phyloP scores from a whole-genome alignment of 1,140 invertebrate species.

The Acromyrmex heyeri region DNA sequence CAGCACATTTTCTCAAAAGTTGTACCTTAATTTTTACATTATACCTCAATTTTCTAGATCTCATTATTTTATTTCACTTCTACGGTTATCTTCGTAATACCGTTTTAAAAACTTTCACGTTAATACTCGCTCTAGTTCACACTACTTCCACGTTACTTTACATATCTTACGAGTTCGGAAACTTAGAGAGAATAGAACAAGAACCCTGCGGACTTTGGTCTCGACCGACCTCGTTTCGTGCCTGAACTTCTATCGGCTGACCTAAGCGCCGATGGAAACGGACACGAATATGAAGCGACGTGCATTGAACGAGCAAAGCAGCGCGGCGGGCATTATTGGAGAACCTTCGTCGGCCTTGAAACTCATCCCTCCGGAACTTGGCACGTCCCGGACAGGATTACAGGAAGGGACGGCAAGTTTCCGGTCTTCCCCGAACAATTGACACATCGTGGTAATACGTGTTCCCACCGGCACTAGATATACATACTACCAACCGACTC shows the following conservation, averaged over 20 bases:
- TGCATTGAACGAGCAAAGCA: background rate
- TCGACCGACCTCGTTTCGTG: conserved; percentile 30
- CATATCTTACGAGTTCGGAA: background rate
- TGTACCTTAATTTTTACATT: background rate
- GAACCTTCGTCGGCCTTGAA: conserved; percentile 69
- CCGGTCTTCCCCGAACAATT: conserved; percentile 77
- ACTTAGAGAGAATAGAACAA: conserved; percentile 25
- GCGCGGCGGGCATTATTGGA: conserved; percentile 41
- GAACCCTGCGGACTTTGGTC: background rate
- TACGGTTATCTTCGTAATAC: background rate
- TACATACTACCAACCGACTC: conserved; percentile 15
- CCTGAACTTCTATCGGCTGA: conserved; percentile 8
- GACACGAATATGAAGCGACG: conserved; percentile 39
- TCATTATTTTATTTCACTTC: conserved; percentile 1
- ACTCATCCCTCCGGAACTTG: conserved; percentile 14
- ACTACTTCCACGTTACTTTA: conserved; percentile 3
- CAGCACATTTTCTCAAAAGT: conserved; percentile 6
- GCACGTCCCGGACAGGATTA: conserved; percentile 67
- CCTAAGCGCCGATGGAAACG: conserved; percentile 7
- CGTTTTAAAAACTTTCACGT: conserved; percentile 12
- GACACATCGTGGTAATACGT: conserved; percentile 73
- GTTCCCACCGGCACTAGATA: conserved; percentile 16
- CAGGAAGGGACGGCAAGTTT: conserved; percentile 67
- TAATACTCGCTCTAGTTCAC: background rate
- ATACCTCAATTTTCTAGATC: background rate